Evolutionary conservation across 2,888 invertebrate genomes (phyloP).

Genomic region (Polyommatus iphigenia): DNA sequence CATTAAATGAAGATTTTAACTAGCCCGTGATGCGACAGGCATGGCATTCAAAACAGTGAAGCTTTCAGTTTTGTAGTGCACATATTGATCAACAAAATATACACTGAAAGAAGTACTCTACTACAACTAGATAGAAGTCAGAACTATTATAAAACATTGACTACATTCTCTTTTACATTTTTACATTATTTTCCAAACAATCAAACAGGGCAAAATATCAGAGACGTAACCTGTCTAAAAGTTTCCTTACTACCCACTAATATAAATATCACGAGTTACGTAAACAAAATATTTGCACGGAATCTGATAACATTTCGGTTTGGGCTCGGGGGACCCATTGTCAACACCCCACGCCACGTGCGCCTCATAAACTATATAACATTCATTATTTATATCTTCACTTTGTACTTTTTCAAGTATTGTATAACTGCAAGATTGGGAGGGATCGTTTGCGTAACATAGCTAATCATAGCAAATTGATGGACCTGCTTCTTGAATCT

Average conservation of each 20-base stretch:
- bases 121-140: no score
- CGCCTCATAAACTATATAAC: conserved; percentile 49
- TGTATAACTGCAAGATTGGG: background rate
- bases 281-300: conserved; percentile 25
- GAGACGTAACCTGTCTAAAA: background rate
- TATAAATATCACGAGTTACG: conserved; percentile 7
- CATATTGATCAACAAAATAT: conserved; percentile 11
- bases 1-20: conserved; percentile 22
- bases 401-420: background rate
- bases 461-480: background rate
- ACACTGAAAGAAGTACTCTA: no score
- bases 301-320: background rate
- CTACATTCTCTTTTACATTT: no score
- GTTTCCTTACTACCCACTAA: background rate
- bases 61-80: background rate
- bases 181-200: background rate
- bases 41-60: conserved; percentile 9
- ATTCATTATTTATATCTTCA: conserved; percentile 33
- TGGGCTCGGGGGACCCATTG: conserved; percentile 43
- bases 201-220: background rate
- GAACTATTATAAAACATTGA: no score
- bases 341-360: conserved; percentile 43
- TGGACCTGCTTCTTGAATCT: no score
- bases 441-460: background rate
- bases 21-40: background rate